Evolutionary conservation across 2,113 vertebrate genomes (phyloP), one percentile per base, ranked within the genome.

Genomic region (Aythya baeri): DNA sequence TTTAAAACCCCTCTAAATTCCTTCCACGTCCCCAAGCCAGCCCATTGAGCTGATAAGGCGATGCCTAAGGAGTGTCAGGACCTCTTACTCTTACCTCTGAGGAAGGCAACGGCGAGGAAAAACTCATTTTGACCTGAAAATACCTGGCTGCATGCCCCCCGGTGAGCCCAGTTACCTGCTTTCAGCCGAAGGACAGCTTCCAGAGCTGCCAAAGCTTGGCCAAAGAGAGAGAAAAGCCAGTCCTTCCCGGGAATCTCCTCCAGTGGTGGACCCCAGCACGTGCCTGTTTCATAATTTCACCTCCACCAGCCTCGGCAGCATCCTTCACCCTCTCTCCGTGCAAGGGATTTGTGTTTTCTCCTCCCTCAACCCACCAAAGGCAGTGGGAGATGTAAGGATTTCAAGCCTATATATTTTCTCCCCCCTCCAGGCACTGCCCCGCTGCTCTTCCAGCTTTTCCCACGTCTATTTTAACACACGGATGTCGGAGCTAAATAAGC

Each of bases 11-110:
- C 70, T 65, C 61, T 43, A 0, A n/a, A 67, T 77, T 52, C 41
- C 38, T 50, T 52, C 3, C 1, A 36, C 13, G n/a, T 70, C 59
- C 68, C 71, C 38, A 14, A n/a, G 23, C 13, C 22, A 38, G 52
- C 7, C 22, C 32, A 23, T 2, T 0, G 2, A 62, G 34, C 12
- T 63, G 70, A 25, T 1, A 17, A 0, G 20, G 27, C 5, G 29
- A 44, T n/a, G 8, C 16, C 7, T 0, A 32, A 18, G n/a, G 63
- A 66, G 14, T 18, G 13, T 29, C 15, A 55, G 34, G 34, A 70
- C 0, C 46, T 46, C 18, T 46, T 21, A 46, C 20, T 21, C 46
- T 55, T n/a, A 68, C 3, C 71, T 61, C 31, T 46, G 31, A 41
- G 32, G 9, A 7, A 26, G 16, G 5, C n/a, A 21, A 8, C 15